Evolutionary conservation across 1,140 invertebrate species (phyloP), one percentile per base, ranked within the genome.

Genomic region (Heterodera schachtii): DNA sequence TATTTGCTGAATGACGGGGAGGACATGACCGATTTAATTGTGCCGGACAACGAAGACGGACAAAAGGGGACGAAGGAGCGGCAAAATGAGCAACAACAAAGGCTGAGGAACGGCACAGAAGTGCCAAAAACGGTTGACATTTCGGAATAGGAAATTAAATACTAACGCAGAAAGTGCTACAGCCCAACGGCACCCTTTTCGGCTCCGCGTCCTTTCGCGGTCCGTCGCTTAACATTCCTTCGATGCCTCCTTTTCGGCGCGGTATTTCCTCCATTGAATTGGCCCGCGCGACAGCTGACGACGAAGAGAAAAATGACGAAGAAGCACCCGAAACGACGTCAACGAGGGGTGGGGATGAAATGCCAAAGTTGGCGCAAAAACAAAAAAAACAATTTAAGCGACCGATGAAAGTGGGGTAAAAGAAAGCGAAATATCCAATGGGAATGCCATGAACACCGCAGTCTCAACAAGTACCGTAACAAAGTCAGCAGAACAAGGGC

Each of bases 1-100:
- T 78, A 78, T 78, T 69, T 78, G 70, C n/a, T 78, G 16, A 69
- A 52, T 41, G 76, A 78, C 47, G 70, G 49, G 21, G 49, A 41
- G 46, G 52, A 52, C 75, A 41, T 16, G 4, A 70, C 52, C 46
- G 57, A 44, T 21, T 47, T 69, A 5, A 67, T 13, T 21, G 43
- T 78, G 43, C 9, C 47, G 16, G 64, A 60, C 8, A 52, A 31
- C 31, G 31, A 31, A 31, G 31, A 31, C 31, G 31, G 31, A 31
- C 31, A 31, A 31, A 31, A 31, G 31, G 31, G 31, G 31, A 31
- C 31, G 31, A 31, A 31, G 31, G 31, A 31, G 31, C 31, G 31
- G 31, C 31, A 13, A 64, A 64, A 19, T 13, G 11, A 19, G 16
- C 57, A 64, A 3, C 57, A 19, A 64, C 57, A 16, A 31, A 31